Base-by-base conservation (phyloP, 92 coral and sea anemone genomes). In the Ricordea florida region DNA sequence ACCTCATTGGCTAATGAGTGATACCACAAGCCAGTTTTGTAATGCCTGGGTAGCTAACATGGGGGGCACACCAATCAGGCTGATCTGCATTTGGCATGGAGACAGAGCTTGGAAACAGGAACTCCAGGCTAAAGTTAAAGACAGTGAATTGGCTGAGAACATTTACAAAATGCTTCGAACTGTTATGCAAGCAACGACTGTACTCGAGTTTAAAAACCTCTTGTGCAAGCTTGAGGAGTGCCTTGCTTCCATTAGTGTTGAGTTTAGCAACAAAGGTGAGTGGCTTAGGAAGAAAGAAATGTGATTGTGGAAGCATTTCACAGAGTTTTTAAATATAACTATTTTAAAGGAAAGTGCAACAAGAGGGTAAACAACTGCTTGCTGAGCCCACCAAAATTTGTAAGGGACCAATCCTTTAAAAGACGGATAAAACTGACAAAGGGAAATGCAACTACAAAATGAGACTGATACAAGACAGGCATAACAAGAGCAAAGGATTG, bases 221-320 rank as follows among this genome's bases (percentile, higher is more conserved):
- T 34, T 76, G 49, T 45, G 46, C 42, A 38, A 44, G 10, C 49
- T 76, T 8, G 15, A 35, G 62, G 24, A 32, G 14, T 53, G 48
- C 37, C 66, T 76, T 11, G 27, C 65, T 13, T 31, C 31, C 20
- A 50, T 49, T 63, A 48, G 35, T 32, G 30, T 30, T 18, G 65
- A 58, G 45, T 58, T 58, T 18, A 58, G 46, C 65, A 58, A 28
- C 45, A 79, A 14, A 20, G 68, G 56, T 23, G 87, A 89, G 51
- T 84, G 93, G 90, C 43, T 88, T 6, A 33, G 42, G 9, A 72
- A 72, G 38, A 65, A 56, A 31, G 66, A 66, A 10, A 76, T 78
- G 40, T 89, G 88, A 68, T 69, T 40, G 93, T 88, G 6, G 89
- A 84, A 47, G 74, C 93, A 24, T 89, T 84, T 44, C 90, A 89